Evolutionary conservation across 1,140 invertebrate species (phyloP).

Genomic region (Pogonomyrmex barbatus): DNA sequence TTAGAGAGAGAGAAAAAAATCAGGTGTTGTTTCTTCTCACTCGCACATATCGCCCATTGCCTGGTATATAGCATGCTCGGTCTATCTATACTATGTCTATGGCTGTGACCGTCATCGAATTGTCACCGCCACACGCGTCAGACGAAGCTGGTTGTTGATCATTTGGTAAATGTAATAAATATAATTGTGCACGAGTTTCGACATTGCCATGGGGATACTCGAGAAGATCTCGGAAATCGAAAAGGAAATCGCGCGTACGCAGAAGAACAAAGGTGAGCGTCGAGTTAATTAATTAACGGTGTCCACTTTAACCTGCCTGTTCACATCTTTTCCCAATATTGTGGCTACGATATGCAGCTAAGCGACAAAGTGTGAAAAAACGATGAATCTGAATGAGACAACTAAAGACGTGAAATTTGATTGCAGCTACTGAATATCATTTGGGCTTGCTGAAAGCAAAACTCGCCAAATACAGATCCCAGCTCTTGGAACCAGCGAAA

Average conservation of each 20-base stretch:
- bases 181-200: neutral
- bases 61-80: no score
- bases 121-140: neutral
- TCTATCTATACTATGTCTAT: neutral
- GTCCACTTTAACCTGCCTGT: conserved; percentile 29
- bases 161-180: conserved; percentile 60
- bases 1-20: no score
- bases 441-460: conserved; percentile 99
- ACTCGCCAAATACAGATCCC: conserved; percentile 98
- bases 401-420: conserved; percentile 59
- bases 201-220: conserved; percentile 94
- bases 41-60: no score
- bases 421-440: conserved; percentile 99
- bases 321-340: neutral
- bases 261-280: conserved; percentile 98
- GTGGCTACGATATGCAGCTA: neutral
- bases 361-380: neutral
- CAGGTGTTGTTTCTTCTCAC: no score
- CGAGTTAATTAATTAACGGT: conserved; percentile 44
- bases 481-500: conserved; percentile 97
- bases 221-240: conserved; percentile 99
- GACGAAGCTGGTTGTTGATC: conserved; percentile 16
- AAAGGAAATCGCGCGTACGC: conserved; percentile 98
- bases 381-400: neutral
- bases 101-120: neutral